Conservation (phyloP, 1,140 invertebrate genomes). For the Rhysida immarginata region DNA sequence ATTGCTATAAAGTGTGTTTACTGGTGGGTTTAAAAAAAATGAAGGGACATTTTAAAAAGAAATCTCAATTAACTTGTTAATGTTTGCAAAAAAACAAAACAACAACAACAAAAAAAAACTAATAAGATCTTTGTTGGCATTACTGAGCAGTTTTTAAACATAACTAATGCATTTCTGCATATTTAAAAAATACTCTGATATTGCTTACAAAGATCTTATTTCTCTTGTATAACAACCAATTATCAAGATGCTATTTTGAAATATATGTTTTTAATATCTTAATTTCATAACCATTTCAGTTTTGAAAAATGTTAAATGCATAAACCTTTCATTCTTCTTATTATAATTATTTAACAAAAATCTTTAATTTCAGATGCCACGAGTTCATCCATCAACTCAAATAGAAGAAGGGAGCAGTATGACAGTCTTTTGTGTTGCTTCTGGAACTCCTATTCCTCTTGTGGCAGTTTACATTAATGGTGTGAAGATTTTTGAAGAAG, state of each 20-base stretch:
- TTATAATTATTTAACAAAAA: neutral
- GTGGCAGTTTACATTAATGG: constrained; percentile 63
- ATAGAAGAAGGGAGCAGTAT: constrained; percentile 65
- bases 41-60: no score
- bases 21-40: no score
- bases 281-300: neutral
- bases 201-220: neutral
- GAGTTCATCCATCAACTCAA: constrained; percentile 61
- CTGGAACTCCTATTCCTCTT: constrained; percentile 63
- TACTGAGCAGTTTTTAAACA: no score
- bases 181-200: no score
- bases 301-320: neutral
- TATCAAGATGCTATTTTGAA: neutral
- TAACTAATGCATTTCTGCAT: no score
- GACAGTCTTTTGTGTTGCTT: constrained; percentile 65
- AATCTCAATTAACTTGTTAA: no score
- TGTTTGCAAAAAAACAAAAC: no score
- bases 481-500: constrained; percentile 39
- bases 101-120: no score
- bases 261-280: neutral
- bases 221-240: neutral
- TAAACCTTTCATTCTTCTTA: neutral
- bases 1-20: no score
- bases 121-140: no score
- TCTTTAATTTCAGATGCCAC: constrained; percentile 43